Conservation (phyloP, 35 echinoderm and acorn worm genomes). For the Nesometra sesokonis region DNA sequence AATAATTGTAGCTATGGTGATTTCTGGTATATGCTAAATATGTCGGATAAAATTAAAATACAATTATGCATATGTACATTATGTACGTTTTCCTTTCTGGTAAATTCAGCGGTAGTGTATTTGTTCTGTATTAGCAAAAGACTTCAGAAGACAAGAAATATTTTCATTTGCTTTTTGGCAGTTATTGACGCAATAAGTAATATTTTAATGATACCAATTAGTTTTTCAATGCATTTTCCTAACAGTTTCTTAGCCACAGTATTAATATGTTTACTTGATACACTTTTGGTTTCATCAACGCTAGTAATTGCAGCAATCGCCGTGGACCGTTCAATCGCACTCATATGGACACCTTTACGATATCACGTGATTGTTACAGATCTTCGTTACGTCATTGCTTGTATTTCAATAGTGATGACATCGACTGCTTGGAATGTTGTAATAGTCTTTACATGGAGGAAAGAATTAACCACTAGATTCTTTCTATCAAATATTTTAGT, state of each 20-base stretch:
- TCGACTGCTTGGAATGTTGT: background rate
- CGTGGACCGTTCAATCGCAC: background rate
- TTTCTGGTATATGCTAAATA: background rate
- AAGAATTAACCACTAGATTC: background rate
- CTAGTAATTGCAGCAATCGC: background rate
- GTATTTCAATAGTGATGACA: background rate
- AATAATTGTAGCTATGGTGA: no score
- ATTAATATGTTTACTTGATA: background rate
- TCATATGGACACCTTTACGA: background rate
- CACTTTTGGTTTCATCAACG: background rate
- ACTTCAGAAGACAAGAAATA: background rate
- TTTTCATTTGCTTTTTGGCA: background rate
- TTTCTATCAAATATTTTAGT: background rate
- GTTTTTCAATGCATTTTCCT: background rate
- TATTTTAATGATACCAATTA: background rate
- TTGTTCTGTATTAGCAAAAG: background rate
- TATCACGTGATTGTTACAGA: background rate
- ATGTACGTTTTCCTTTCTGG: background rate
- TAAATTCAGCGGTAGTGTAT: background rate
- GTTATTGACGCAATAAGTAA: background rate
- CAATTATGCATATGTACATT: background rate
- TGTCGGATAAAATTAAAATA: background rate
- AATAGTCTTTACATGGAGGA: background rate
- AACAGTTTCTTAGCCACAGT: background rate
- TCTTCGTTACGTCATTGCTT: background rate